These are phyloP conservation scores for Tokudaia tokunoshimensis DNA, from an alignment of 2,797 vertebrate species.

Conservation along the genomic window DNA sequence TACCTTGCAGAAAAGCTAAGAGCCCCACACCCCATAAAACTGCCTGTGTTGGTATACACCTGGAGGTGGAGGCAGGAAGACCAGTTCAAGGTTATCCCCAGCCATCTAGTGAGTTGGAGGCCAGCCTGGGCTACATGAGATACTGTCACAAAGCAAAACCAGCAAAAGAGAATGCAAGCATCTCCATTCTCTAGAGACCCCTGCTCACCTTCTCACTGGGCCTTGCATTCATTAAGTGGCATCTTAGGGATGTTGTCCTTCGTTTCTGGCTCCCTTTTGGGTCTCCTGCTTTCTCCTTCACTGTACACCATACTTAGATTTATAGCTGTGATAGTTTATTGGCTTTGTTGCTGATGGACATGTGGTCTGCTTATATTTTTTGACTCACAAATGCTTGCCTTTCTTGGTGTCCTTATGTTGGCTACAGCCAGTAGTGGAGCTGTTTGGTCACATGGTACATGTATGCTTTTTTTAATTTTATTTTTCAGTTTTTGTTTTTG, in stretches of 20 bases:
- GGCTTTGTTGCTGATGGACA: conserved; percentile 2
- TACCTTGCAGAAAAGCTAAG: background rate
- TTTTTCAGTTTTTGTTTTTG: background rate
- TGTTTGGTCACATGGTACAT: background rate
- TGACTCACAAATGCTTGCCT: background rate
- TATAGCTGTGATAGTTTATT: background rate
- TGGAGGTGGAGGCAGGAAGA: background rate
- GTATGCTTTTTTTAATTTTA: background rate
- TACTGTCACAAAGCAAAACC: background rate
- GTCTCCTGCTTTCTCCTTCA: background rate
- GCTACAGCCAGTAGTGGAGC: background rate
- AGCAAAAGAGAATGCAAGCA: background rate
- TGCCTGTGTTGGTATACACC: background rate
- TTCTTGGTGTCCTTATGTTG: background rate
- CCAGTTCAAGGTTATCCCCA: background rate
- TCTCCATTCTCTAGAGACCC: background rate
- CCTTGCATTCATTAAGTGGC: background rate
- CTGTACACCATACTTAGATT: conserved; percentile 15
- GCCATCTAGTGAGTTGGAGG: background rate
- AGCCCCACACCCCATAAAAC: background rate
- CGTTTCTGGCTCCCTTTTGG: background rate
- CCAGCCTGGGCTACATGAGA: background rate
- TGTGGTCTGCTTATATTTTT: background rate
- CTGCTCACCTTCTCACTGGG: background rate
- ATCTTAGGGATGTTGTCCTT: background rate